phyloP scores from a whole-genome alignment of 2,113 vertebrate species.

The Dermatemys mawii region DNA sequence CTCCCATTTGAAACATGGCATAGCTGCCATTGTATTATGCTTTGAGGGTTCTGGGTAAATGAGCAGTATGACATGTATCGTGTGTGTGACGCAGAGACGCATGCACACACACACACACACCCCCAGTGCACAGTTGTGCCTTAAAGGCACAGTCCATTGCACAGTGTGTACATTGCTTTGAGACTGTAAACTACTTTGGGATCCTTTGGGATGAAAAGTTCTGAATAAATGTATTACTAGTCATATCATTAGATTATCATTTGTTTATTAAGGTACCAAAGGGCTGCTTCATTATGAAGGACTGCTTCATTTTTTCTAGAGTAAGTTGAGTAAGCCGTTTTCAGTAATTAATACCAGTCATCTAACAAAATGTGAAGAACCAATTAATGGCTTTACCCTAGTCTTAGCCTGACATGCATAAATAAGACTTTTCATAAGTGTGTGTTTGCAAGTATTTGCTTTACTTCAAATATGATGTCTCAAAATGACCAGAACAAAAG shows the following conservation, averaged over 20 bases:
- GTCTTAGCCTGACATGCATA: neutral
- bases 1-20: neutral
- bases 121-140: neutral
- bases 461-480: conserved; percentile 7
- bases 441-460: neutral
- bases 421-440: neutral
- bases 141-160: conserved; percentile 41
- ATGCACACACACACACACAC: neutral
- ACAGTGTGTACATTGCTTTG: conserved; percentile 48
- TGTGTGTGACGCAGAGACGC: neutral
- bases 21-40: neutral
- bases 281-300: neutral
- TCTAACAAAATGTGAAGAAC: neutral
- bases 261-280: neutral
- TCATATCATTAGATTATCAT: conserved; percentile 62
- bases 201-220: conserved; percentile 60
- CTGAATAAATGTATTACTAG: conserved; percentile 53
- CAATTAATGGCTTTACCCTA: neutral
- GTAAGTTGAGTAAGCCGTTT: neutral
- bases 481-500: conserved; percentile 8
- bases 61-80: neutral
- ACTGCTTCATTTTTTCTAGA: neutral
- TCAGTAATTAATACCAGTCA: neutral
- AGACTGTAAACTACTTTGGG: conserved; percentile 61
- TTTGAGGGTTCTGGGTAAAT: neutral